These are phyloP conservation scores for Caenorhabditis briggsae DNA, from an alignment of 1,140 invertebrate species.

Conservation along the genomic window DNA sequence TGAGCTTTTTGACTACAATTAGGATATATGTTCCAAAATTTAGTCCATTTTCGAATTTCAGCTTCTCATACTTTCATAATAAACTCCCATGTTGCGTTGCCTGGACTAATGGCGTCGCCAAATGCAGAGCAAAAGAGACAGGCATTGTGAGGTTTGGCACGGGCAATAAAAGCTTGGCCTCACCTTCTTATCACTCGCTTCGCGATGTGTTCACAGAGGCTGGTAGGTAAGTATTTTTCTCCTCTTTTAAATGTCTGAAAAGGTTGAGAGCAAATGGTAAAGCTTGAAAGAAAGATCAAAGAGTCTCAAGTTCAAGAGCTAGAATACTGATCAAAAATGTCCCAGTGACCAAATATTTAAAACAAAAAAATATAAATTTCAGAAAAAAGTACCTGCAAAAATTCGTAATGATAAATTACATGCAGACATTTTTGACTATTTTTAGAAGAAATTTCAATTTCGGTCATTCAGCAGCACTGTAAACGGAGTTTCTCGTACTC, in stretches of 20 bases:
- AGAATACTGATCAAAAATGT: too few relatives aligned
- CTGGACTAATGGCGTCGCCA: background rate
- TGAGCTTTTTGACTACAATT: constrained; percentile 45
- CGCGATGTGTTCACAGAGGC: constrained; percentile 42
- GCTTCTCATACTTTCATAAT: background rate
- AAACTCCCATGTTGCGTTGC: constrained; percentile 11
- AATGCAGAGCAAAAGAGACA: background rate
- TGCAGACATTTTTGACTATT: too few relatives aligned
- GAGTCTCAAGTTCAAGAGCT: too few relatives aligned
- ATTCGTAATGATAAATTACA: too few relatives aligned
- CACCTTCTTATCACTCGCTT: constrained; percentile 40
- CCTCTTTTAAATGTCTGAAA: background rate
- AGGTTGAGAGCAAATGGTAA: too few relatives aligned
- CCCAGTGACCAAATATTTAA: too few relatives aligned
- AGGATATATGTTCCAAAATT: background rate
- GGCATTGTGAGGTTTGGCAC: constrained; percentile 18
- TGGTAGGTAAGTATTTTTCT: constrained; percentile 50
- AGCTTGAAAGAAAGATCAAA: too few relatives aligned
- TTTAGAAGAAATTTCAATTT: too few relatives aligned
- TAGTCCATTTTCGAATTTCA: constrained; percentile 11
- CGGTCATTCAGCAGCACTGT: too few relatives aligned
- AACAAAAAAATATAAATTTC: too few relatives aligned
- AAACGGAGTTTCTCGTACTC: too few relatives aligned
- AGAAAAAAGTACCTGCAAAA: too few relatives aligned
- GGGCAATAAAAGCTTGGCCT: constrained; percentile 21